Conservation (phyloP, 2,113 vertebrate genomes). For the Serinus canaria region DNA sequence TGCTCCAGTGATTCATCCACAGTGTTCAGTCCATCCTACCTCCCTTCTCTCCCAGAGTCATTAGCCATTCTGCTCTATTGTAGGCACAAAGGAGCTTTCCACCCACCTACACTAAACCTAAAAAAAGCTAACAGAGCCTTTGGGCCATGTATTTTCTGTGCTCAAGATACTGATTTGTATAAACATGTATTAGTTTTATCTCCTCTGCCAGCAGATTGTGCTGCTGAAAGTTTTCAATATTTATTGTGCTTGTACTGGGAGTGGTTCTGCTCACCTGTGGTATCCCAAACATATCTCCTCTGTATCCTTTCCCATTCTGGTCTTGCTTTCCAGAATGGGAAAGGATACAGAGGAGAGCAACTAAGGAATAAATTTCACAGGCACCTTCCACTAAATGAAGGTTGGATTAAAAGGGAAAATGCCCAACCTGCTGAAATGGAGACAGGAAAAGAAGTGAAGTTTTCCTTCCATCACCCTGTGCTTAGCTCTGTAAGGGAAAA, state of each 20-base stretch:
- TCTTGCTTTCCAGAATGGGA: neutral
- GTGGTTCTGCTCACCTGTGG: neutral
- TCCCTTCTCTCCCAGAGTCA: neutral
- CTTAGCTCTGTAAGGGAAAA: neutral
- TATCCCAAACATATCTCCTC: neutral
- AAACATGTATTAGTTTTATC: neutral
- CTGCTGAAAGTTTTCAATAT: neutral
- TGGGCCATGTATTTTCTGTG: neutral
- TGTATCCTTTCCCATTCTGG: no score
- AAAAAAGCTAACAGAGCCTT: neutral
- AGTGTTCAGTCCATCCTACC: neutral
- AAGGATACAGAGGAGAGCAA: neutral
- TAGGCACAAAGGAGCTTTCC: neutral
- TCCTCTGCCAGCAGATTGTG: neutral
- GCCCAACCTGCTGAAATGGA: neutral
- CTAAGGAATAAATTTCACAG: neutral
- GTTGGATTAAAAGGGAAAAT: neutral
- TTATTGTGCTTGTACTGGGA: neutral
- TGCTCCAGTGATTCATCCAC: neutral
- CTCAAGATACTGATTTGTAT: neutral
- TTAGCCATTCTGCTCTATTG: neutral
- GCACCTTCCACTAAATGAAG: neutral
- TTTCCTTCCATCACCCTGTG: neutral
- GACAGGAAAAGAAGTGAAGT: neutral
- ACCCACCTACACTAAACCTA: neutral